These are phyloP conservation scores for Numenius arquata DNA, from an alignment of 2,113 vertebrate genomes.

Conservation along the genomic window DNA sequence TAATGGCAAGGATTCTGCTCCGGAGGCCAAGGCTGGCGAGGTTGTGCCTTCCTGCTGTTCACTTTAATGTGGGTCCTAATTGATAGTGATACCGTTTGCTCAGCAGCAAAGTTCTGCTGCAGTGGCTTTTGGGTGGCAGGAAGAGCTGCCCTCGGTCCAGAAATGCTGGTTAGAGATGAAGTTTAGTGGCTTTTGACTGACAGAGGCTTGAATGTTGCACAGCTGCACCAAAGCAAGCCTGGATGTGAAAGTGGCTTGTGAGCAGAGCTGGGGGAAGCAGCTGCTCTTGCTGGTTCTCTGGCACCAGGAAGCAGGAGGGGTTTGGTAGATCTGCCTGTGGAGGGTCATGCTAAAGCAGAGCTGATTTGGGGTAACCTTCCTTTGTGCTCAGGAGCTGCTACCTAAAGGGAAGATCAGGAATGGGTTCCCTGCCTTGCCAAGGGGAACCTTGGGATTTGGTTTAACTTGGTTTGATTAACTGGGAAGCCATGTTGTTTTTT, in stretches of 20 bases:
- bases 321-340: neutral
- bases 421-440: neutral
- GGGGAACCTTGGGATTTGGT: neutral
- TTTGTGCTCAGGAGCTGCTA: neutral
- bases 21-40: neutral
- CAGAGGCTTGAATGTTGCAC: neutral
- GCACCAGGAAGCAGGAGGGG: neutral
- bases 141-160: neutral
- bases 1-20: neutral
- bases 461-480: neutral
- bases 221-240: neutral
- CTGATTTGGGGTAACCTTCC: neutral
- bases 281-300: neutral
- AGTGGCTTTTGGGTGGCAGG: neutral
- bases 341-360: neutral
- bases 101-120: neutral
- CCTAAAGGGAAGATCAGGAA: neutral
- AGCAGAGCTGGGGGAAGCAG: neutral
- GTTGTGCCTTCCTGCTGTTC: neutral
- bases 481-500: neutral
- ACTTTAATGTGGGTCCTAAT: neutral
- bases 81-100: fast-evolving
- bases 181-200: neutral
- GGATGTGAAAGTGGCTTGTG: neutral
- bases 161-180: neutral